Base-by-base conservation (phyloP, 2,888 invertebrate genomes). In the Clanis bilineata region DNA sequence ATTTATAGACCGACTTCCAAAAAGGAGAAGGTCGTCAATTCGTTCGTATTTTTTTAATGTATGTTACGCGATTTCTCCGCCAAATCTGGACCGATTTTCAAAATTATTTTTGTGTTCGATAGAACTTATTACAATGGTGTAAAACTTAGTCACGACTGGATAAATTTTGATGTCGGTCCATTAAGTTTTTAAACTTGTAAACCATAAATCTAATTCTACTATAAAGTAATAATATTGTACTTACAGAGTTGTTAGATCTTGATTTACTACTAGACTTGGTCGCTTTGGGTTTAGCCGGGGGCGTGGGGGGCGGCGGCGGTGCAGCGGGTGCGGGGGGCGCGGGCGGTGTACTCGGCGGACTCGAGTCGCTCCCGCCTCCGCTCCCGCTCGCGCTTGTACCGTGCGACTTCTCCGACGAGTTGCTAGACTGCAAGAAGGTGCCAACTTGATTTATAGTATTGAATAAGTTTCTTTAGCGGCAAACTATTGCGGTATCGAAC, bases 341-440 rank as follows among this genome's bases (percentile, higher is more conserved):
- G 41, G 90, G 90, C 32, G 91, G 90, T 67, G 93, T 86, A 80
- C 93, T 64, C 59, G 92, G 88, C 65, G 93, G 84, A 76, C 87
- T 81, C 69, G 82, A 80, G 69, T 88, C 84, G 69, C 81, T 71
- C 65, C 75, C 83, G 77, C 75, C 79, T 76, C 74, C 80, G 81
- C 70, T 75, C 59, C 76, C 78, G 73, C 74, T 77, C 57, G 73
- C 74, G 64, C 74, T 81, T 59, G 79, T 71, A 66, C 71, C 69
- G 47, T 73, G 77, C 51, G 83, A 81, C 71, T 86, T 88, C 67
- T 90, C 91, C 15, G 85, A 87, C 15, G 51, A 51, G 67, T 85
- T 89, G 77, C 86, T 90, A 56, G 86, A 85, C 90, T 91, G 83
- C 61, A 70, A 75, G 51, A 44, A 44, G 64, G 66, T 64, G 68